These are phyloP conservation scores for Plumapathes pennacea DNA, from an alignment of 92 coral and sea anemone species.

Conservation along the genomic window DNA sequence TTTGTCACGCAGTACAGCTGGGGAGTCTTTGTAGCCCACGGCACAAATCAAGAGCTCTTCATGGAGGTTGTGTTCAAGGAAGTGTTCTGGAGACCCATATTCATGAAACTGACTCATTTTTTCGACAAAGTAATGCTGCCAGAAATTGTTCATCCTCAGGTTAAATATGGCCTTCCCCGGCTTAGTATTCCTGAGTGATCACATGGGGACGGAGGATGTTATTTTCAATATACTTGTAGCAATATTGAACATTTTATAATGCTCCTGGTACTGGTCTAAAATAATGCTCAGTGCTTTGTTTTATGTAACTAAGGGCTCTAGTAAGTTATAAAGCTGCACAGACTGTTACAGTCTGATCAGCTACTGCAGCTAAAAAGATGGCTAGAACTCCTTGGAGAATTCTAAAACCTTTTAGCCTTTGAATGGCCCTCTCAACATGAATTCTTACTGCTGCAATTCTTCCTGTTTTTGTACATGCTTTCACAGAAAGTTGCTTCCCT, in stretches of 20 bases:
- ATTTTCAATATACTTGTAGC: not conserved
- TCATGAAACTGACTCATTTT: constrained; percentile 10
- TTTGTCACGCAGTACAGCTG: constrained; percentile 19
- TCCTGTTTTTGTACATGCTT: constrained; percentile 20
- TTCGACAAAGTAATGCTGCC: constrained; percentile 15
- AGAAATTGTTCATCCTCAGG: constrained; percentile 8
- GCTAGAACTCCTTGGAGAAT: constrained; percentile 29
- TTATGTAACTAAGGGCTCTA: constrained; percentile 12
- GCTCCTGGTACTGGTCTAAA: not conserved
- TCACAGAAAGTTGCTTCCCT: constrained; percentile 5
- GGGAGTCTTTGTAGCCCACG: constrained; percentile 19
- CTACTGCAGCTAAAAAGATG: constrained; percentile 22
- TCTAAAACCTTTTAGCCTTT: constrained; percentile 12
- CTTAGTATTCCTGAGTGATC: not conserved
- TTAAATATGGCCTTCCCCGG: constrained; percentile 9
- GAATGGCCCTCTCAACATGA: constrained; percentile 23
- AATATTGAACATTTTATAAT: not conserved
- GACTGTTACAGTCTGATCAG: constrained; percentile 29
- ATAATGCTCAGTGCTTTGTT: not conserved
- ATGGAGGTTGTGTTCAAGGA: constrained; percentile 6
- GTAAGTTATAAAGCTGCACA: constrained; percentile 17
- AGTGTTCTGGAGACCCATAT: constrained; percentile 2
- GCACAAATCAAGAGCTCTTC: constrained; percentile 7
- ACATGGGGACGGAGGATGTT: constrained; percentile 1
- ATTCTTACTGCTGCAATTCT: constrained; percentile 17